A percentile compares a stretch with the other conserved stretches of the same genome.
Evolutionary conservation across 1,140 invertebrate genomes (phyloP).

Genomic region (Melanaphis sacchari): DNA sequence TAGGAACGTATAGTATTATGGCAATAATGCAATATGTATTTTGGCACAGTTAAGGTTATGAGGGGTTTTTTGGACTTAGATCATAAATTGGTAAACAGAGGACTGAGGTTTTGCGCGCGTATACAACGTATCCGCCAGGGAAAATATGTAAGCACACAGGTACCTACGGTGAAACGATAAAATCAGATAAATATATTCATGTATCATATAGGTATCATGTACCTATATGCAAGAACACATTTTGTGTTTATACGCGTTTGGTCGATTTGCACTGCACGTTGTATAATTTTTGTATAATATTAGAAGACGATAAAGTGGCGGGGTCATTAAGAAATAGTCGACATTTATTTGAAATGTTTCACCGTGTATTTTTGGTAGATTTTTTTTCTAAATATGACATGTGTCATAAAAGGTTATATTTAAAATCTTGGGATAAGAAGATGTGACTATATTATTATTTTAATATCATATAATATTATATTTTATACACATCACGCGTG

Average conservation of each 20-base stretch:
- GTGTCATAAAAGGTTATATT: neutral
- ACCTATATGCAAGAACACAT: neutral
- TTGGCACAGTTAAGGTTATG: neutral
- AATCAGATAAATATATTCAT: neutral
- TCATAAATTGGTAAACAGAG: neutral
- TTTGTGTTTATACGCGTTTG: neutral
- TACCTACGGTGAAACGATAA: neutral
- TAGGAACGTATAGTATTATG: slow-evolving; percentile 17
- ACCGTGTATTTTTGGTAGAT: neutral
- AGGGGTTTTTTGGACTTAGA: neutral
- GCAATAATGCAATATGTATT: neutral
- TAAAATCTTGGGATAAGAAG: neutral
- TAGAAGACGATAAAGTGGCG: neutral
- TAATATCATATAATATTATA: neutral
- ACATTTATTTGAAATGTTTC: neutral
- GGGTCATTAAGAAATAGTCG: neutral
- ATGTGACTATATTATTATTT: neutral
- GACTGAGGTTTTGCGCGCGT: too few species aligned
- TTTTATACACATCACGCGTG: too few species aligned
- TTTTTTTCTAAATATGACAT: neutral
- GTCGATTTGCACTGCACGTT: neutral
- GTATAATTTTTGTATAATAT: neutral
- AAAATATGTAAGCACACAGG: neutral
- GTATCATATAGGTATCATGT: neutral
- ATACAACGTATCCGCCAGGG: too few species aligned